Evolutionary conservation across 1,140 invertebrate genomes (phyloP), one percentile per base, ranked within the genome.

Genomic region (Papilio machaon): DNA sequence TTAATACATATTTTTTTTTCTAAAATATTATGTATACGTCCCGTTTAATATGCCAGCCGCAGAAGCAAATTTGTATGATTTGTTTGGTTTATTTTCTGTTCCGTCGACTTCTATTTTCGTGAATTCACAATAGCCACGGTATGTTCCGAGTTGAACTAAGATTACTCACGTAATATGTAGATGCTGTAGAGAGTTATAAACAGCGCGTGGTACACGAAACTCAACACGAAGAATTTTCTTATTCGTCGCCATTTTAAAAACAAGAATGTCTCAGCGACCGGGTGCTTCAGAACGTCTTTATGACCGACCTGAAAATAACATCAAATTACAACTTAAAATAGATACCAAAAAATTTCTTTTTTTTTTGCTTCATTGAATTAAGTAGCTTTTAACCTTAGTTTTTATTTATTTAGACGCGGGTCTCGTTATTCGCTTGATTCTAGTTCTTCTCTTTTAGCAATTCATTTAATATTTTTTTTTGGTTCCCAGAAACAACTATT

Each of bases 171-270:
- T 2, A 96, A 90, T 46, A 97, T 96, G 83, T 97, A 97, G 10
- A 95, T 87, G 4, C 97, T 97, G 82, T 97, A 97, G n/a, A 97
- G 91, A 0, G 95, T 91, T 2, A 97, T 97, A 86, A 97, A 97
- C 8, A 97, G 88, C 0, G 97, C 96, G 85, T 98, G 97, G 89
- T 97, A 98, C 38, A 97, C 94, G 19, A 98, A 93, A 85, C 97
- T 98, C 80, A 98, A 95, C 0, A 98, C 94, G 85, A 98, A 98
- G 90, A 98, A 98, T 90, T 98, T 97, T 58, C 98, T 95, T 75
- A 98, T 98, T 85, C 96, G 95, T 30, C 97, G 92, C 97, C 98
- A 98, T 95, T 98, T 98, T 5, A 98, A 91, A 82, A 97, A 96
- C 0, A 98, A 91, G 86, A 98, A 98, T 11, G 97, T 98, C 88